Percentiles rank a stretch among this genome's conserved stretches.
Conservation (phyloP, 2,888 invertebrate genomes). For the Galerucella pusilla region DNA sequence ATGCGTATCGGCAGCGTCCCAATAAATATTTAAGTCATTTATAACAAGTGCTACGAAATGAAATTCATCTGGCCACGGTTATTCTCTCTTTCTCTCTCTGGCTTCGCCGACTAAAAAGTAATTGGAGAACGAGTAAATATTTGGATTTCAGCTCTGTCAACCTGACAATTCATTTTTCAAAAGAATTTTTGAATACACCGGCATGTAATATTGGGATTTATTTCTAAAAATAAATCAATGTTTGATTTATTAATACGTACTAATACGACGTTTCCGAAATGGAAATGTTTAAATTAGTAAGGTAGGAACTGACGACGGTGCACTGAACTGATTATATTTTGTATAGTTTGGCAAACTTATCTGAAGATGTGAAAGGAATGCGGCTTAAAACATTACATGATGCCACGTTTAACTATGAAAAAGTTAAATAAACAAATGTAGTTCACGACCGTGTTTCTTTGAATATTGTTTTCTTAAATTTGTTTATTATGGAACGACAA, state of each 20-base stretch:
- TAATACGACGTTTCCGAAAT: too few species aligned
- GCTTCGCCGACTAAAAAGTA: conserved; percentile 14
- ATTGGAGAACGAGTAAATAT: conserved; percentile 30
- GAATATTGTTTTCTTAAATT: too few species aligned
- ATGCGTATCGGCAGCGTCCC: conserved; percentile 10
- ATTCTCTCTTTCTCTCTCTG: conserved; percentile 8
- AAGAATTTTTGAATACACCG: conserved; percentile 22
- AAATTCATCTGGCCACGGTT: conserved; percentile 24
- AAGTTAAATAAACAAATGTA: too few species aligned
- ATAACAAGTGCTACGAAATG: conserved; percentile 30
- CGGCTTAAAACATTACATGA: too few species aligned
- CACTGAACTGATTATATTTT: too few species aligned
- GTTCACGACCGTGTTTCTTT: too few species aligned
- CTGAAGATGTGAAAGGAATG: too few species aligned
- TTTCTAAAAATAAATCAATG: background rate
- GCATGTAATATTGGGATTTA: background rate
- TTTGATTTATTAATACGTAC: background rate
- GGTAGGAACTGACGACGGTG: too few species aligned
- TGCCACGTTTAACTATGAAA: too few species aligned
- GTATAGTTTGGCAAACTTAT: too few species aligned
- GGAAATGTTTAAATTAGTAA: too few species aligned
- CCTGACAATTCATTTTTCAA: conserved; percentile 22
- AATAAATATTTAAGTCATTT: conserved; percentile 29
- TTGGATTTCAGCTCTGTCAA: conserved; percentile 25
- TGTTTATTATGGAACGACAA: too few species aligned